phyloP scores from a whole-genome alignment of 2,888 invertebrate species.

The Eristalis tenax region DNA sequence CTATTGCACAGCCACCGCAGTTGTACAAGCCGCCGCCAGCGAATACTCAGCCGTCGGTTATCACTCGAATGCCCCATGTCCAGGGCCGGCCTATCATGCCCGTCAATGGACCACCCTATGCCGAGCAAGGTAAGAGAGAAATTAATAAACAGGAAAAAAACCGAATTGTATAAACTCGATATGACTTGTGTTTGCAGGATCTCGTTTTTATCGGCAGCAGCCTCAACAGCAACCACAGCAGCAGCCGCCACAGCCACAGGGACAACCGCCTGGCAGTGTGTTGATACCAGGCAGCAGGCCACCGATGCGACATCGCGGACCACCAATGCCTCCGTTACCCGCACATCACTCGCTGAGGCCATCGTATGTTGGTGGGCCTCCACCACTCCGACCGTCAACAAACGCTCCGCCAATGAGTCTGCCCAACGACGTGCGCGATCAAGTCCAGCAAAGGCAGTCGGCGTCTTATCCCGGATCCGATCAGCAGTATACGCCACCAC shows the following conservation, averaged over 20 bases:
- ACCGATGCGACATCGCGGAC: conserved; percentile 74
- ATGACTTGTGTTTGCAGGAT: conserved; percentile 61
- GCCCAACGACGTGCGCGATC: conserved; percentile 36
- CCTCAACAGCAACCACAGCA: conserved; percentile 30
- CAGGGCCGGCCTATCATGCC: conserved; percentile 72
- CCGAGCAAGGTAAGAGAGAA: conserved; percentile 74
- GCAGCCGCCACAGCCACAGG: conserved; percentile 23
- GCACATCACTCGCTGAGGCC: conserved; percentile 75
- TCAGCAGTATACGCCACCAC: conserved; percentile 75
- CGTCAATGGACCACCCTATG: conserved; percentile 55
- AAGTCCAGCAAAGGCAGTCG: conserved; percentile 49
- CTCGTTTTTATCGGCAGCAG: conserved; percentile 76
- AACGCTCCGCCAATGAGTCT: conserved; percentile 74
- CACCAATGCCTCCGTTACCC: conserved; percentile 53
- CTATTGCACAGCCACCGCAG: conserved; percentile 82
- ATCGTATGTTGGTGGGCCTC: conserved; percentile 78
- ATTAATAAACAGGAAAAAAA: too few species aligned
- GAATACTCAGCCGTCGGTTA: conserved; percentile 83
- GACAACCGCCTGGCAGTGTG: conserved; percentile 15
- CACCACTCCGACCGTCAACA: conserved; percentile 77
- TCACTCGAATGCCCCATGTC: conserved; percentile 84
- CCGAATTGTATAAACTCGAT: neutral
- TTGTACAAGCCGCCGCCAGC: conserved; percentile 81
- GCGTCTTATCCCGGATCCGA: conserved; percentile 66
- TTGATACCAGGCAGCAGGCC: conserved; percentile 49